phyloP scores from a whole-genome alignment of 1,140 invertebrate species.

The Lucilia sericata region DNA sequence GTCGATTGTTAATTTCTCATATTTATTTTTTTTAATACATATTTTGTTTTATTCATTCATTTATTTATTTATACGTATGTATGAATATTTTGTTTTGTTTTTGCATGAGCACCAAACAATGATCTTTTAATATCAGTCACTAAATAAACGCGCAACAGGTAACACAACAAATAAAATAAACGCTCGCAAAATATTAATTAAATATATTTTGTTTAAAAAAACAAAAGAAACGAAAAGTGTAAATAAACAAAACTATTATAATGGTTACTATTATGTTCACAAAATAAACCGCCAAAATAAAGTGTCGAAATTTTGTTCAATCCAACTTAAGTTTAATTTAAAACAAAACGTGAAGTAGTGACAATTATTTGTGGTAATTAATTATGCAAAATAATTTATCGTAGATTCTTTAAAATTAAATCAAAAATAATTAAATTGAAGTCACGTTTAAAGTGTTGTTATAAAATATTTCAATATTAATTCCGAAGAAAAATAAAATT shows the following conservation, averaged over 20 bases:
- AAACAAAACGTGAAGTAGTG: not conserved
- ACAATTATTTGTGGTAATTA: not conserved
- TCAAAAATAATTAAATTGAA: not conserved
- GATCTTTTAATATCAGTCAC: constrained; percentile 42
- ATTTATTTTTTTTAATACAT: not conserved
- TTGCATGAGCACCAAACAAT: not conserved
- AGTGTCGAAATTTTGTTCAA: not conserved
- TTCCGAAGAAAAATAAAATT: not conserved
- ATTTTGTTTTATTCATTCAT: not conserved
- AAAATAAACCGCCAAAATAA: not conserved
- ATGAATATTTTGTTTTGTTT: not conserved
- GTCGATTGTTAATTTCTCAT: not conserved
- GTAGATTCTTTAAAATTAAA: too few relatives aligned
- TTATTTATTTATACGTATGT: not conserved
- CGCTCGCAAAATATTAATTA: constrained; percentile 15
- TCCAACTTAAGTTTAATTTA: not conserved
- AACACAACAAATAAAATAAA: constrained; percentile 32
- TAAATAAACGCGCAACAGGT: constrained; percentile 39
- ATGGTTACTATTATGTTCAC: not conserved
- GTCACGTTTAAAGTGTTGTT: too few relatives aligned
- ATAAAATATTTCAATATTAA: not conserved
- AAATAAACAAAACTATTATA: too few relatives aligned
- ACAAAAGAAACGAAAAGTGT: not conserved
- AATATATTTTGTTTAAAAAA: not conserved
- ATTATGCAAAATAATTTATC: too few relatives aligned